phyloP scores from a whole-genome alignment of 2,113 vertebrate genomes.

The Ardeotis arabs region DNA sequence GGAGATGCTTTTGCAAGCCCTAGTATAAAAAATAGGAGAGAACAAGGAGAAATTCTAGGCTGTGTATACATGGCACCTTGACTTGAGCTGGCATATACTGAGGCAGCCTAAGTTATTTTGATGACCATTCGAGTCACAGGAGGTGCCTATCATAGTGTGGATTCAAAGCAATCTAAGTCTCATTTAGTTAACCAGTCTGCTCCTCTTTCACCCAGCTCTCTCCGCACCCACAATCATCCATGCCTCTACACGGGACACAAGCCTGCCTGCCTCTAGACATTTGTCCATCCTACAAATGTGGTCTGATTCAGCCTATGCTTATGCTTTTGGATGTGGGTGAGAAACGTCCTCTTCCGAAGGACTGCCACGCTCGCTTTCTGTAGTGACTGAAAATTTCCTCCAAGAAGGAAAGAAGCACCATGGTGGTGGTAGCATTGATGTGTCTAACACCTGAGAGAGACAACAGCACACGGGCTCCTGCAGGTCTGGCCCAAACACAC shows the following conservation, averaged over 20 bases:
- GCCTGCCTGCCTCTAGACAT: not conserved
- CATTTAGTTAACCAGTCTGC: not conserved
- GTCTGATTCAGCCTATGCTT: not conserved
- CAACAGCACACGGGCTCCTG: not conserved
- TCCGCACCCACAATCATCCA: accelerated
- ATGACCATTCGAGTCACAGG: not conserved
- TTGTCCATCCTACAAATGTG: not conserved
- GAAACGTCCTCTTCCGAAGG: not conserved
- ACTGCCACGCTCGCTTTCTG: accelerated
- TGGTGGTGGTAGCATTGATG: not conserved
- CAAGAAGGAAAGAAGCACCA: not conserved
- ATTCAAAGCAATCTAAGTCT: not conserved
- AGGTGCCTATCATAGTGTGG: not conserved
- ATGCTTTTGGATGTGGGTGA: not conserved
- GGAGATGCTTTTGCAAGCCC: not conserved
- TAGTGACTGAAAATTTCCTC: not conserved
- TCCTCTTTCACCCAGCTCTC: not conserved
- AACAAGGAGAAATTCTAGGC: not conserved
- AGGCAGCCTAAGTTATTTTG: not conserved
- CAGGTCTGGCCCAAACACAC: not conserved
- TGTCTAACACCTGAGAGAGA: not conserved
- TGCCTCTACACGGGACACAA: not conserved
- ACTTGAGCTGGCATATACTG: not conserved
- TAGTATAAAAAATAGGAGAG: not conserved
- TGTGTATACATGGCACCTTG: not conserved